These are phyloP conservation scores for Liopterus haemorrhoidalis DNA, from an alignment of 2,888 invertebrate genomes.

Conservation along the genomic window DNA sequence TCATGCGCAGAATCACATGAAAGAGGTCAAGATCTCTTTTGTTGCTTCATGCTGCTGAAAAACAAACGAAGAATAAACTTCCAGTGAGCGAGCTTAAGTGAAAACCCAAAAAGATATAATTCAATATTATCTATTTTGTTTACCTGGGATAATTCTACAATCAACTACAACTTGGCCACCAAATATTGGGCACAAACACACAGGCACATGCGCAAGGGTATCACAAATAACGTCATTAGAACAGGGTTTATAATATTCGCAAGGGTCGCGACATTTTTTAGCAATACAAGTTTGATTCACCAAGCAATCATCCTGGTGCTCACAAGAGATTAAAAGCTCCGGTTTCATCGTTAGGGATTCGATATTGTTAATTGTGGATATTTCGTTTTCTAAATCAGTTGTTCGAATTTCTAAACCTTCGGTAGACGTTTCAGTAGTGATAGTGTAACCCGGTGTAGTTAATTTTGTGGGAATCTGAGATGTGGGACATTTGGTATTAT, in stretches of 20 bases:
- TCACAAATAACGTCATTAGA: conserved; percentile 46
- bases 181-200: conserved; percentile 54
- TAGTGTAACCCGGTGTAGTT: conserved; percentile 14
- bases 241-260: conserved; percentile 47
- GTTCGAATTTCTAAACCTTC: conserved; percentile 18
- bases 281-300: conserved; percentile 48
- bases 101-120: conserved; percentile 28
- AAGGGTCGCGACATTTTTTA: conserved; percentile 50
- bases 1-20: no score
- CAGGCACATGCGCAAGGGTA: conserved; percentile 50
- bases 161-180: conserved; percentile 43
- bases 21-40: conserved; percentile 32
- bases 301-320: conserved; percentile 41
- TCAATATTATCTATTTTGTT: conserved; percentile 37
- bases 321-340: conserved; percentile 3
- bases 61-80: conserved; percentile 26
- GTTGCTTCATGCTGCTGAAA: conserved; percentile 36
- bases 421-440: conserved; percentile 20
- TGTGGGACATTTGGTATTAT: not conserved
- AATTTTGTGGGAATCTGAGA: not conserved
- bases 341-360: conserved; percentile 15
- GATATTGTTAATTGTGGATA: conserved; percentile 14
- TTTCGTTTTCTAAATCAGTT: conserved; percentile 19
- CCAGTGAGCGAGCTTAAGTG: conserved; percentile 30
- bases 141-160: conserved; percentile 59